Percentiles rank a stretch among this genome's conserved stretches.
phyloP scores from a whole-genome alignment of 2,113 vertebrate genomes.

The Euleptes europaea region DNA sequence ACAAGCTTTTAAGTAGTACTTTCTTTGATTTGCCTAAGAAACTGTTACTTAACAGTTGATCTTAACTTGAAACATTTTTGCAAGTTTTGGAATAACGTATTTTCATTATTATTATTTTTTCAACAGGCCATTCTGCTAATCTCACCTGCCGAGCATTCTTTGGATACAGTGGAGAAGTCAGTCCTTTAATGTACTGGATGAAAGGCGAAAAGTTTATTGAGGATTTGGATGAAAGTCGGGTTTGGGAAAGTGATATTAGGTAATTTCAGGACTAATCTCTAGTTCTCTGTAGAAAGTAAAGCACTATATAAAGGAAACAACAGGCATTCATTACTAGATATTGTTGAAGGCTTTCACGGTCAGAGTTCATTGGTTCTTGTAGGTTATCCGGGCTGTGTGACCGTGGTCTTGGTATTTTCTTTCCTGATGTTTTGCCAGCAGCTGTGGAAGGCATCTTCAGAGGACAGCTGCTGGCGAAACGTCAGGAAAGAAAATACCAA shows the following conservation, averaged over 20 bases:
- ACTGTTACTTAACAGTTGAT: constrained; percentile 18
- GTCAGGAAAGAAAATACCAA: too few relatives aligned
- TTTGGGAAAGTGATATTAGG: constrained; percentile 98
- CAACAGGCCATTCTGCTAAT: constrained; percentile 89
- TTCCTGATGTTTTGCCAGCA: too few relatives aligned
- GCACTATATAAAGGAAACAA: constrained; percentile 6
- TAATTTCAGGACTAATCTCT: constrained; percentile 67
- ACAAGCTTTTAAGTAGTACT: not conserved
- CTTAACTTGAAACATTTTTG: constrained; percentile 6
- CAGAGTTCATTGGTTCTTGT: too few relatives aligned
- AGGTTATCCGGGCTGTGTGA: too few relatives aligned
- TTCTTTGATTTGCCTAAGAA: constrained; percentile 2
- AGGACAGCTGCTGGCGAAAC: too few relatives aligned
- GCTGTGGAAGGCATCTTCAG: too few relatives aligned
- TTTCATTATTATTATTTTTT: constrained; percentile 65
- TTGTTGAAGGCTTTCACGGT: too few relatives aligned
- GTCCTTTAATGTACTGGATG: constrained; percentile 98
- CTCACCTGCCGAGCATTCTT: constrained; percentile 97
- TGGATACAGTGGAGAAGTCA: constrained; percentile 96
- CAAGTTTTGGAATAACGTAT: constrained; percentile 43
- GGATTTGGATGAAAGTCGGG: constrained; percentile 94
- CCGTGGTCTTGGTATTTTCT: too few relatives aligned
- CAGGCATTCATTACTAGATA: not conserved
- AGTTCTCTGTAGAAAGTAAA: constrained; percentile 8
- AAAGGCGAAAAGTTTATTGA: constrained; percentile 99